Evolutionary conservation across 2,888 invertebrate species (phyloP).

Genomic region (Agriopis aurantiaria): DNA sequence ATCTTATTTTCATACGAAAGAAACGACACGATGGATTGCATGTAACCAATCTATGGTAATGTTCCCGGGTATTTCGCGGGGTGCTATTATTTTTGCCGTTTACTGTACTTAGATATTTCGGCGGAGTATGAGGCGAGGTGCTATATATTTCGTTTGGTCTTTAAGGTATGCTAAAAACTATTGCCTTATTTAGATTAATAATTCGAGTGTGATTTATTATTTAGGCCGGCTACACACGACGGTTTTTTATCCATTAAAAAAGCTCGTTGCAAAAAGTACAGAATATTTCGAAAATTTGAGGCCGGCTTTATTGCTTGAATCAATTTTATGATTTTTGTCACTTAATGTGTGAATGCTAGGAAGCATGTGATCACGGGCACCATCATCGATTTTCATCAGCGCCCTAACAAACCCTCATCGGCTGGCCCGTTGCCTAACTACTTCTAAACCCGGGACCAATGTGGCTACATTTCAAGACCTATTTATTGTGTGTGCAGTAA

Average conservation of each 20-base stretch:
- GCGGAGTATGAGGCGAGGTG: constrained; percentile 45
- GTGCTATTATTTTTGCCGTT: constrained; percentile 3
- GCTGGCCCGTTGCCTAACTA: constrained; percentile 50
- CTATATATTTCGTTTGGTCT: constrained; percentile 30
- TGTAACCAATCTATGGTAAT: too few relatives aligned
- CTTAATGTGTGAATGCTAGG: background rate
- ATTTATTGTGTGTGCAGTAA: constrained; percentile 26
- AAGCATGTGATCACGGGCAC: constrained; percentile 2
- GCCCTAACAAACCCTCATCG: constrained; percentile 22
- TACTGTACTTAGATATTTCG: constrained; percentile 22
- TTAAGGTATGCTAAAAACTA: constrained; percentile 4
- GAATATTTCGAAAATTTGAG: background rate
- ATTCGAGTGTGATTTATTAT: constrained; percentile 9
- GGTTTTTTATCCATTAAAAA: background rate
- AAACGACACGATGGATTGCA: too few relatives aligned
- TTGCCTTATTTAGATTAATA: constrained; percentile 17
- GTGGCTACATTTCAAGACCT: constrained; percentile 43
- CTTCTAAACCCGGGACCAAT: constrained; percentile 56
- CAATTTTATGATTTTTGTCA: background rate
- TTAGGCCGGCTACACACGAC: background rate
- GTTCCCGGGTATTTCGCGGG: too few relatives aligned
- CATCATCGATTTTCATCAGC: constrained; percentile 14
- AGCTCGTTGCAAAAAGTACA: background rate
- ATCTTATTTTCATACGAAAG: too few relatives aligned
- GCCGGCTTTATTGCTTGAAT: background rate